Conservation (phyloP, 2,113 vertebrate genomes). For the Leucopsar rothschildi region DNA sequence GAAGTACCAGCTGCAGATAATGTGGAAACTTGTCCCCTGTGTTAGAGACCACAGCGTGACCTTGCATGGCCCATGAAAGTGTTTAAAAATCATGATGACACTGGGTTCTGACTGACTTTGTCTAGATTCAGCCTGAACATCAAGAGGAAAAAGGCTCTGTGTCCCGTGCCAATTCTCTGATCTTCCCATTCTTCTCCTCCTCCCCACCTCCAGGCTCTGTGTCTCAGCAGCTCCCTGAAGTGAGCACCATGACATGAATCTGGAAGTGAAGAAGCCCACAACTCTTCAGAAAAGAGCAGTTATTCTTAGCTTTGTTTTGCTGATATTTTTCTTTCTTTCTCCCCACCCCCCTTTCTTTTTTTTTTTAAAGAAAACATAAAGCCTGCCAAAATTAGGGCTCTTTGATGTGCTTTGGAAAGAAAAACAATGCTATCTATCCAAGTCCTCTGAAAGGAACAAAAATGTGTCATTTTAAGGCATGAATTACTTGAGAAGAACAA, state of each 20-base stretch:
- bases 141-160: background rate
- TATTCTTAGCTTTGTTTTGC: slow-evolving; percentile 55
- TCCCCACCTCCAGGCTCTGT: slow-evolving; percentile 21
- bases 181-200: slow-evolving; percentile 2
- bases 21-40: background rate
- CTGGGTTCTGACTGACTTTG: background rate
- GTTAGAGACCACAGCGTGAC: background rate
- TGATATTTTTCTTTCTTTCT: slow-evolving; percentile 42
- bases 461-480: slow-evolving; percentile 38
- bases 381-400: slow-evolving; percentile 46
- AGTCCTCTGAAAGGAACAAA: slow-evolving; percentile 45
- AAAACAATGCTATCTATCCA: slow-evolving; percentile 59
- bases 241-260: slow-evolving; percentile 27
- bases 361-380: slow-evolving; percentile 32
- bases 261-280: slow-evolving; percentile 19
- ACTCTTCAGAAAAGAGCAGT: slow-evolving; percentile 55
- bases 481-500: slow-evolving; percentile 29
- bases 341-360: background rate
- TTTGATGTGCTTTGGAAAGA: slow-evolving; percentile 67
- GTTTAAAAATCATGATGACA: background rate
- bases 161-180: background rate
- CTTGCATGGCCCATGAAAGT: background rate
- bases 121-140: background rate
- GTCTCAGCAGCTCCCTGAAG: slow-evolving; percentile 53
- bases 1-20: background rate